A percentile compares a stretch with the other conserved stretches of the same genome.
Evolutionary conservation across 2,797 vertebrate genomes (phyloP).

Genomic region (Sus cebifrons): DNA sequence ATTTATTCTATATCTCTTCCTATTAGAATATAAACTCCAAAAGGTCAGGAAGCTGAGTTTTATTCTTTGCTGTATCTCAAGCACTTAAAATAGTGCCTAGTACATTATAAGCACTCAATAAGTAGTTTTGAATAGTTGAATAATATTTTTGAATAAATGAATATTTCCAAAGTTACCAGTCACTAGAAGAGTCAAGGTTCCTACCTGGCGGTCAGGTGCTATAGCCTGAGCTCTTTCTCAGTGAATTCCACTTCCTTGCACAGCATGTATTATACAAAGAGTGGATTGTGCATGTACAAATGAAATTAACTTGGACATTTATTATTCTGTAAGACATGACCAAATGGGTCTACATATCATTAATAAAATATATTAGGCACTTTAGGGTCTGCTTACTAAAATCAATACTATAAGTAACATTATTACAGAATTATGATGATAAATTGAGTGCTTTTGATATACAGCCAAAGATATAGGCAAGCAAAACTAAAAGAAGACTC

Average conservation of each 20-base stretch:
- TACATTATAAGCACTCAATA: neutral
- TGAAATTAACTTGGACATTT: conserved; percentile 63
- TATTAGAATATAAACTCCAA: neutral
- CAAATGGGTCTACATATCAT: conserved; percentile 73
- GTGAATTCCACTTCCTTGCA: neutral
- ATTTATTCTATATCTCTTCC: neutral
- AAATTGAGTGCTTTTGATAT: conserved; percentile 73
- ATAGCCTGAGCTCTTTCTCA: neutral
- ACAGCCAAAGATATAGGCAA: conserved; percentile 58
- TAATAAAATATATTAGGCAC: conserved; percentile 74
- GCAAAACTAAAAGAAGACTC: conserved; percentile 64
- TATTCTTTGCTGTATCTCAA: neutral
- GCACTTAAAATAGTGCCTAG: conserved; percentile 3
- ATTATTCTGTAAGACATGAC: conserved; percentile 61
- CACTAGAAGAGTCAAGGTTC: neutral
- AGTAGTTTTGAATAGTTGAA: neutral
- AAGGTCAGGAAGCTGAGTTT: neutral
- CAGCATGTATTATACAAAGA: neutral
- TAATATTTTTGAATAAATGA: neutral
- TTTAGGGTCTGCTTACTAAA: conserved; percentile 71
- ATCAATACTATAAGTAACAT: conserved; percentile 79
- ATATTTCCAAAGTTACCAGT: neutral
- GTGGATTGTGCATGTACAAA: neutral
- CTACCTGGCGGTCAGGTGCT: neutral
- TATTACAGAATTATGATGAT: conserved; percentile 25